A percentile compares a stretch with the other conserved stretches of the same genome.
Conservation (phyloP, 1,140 invertebrate genomes). For the Drosophila sturtevanti region DNA sequence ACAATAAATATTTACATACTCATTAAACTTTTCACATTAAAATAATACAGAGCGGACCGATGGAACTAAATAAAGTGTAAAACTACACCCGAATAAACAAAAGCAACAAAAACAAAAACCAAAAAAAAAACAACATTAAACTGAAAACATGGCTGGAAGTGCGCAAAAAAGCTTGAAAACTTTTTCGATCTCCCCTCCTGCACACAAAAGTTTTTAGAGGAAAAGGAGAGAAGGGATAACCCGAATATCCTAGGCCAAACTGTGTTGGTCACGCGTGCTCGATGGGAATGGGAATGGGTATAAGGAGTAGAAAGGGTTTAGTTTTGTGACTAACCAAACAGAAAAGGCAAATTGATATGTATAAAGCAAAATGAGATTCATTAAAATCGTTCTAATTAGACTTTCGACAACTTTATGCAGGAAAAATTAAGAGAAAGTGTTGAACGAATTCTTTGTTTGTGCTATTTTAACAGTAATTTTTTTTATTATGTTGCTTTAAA, state of each 20-base stretch:
- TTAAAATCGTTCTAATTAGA: constrained; percentile 20
- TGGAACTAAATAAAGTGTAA: constrained; percentile 39
- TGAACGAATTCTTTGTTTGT: neutral
- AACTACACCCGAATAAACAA: constrained; percentile 49
- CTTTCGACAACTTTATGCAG: neutral
- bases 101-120: constrained; percentile 28
- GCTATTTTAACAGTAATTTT: neutral
- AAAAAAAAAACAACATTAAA: constrained; percentile 15
- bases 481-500: neutral
- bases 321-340: constrained; percentile 22
- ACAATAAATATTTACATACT: constrained; percentile 79
- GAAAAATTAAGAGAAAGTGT: neutral
- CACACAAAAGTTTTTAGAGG: constrained; percentile 21
- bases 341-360: constrained; percentile 40
- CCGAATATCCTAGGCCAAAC: constrained; percentile 20
- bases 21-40: constrained; percentile 78
- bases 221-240: neutral
- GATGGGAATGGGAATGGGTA: neutral
- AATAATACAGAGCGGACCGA: constrained; percentile 40
- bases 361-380: constrained; percentile 20
- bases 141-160: constrained; percentile 13
- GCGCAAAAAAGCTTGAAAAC: constrained; percentile 52
- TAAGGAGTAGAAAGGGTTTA: neutral
- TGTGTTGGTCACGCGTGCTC: constrained; percentile 24
- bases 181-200: constrained; percentile 64